These are phyloP conservation scores for Melinaea marsaeus DNA, from an alignment of 2,888 invertebrate genomes.

Conservation along the genomic window DNA sequence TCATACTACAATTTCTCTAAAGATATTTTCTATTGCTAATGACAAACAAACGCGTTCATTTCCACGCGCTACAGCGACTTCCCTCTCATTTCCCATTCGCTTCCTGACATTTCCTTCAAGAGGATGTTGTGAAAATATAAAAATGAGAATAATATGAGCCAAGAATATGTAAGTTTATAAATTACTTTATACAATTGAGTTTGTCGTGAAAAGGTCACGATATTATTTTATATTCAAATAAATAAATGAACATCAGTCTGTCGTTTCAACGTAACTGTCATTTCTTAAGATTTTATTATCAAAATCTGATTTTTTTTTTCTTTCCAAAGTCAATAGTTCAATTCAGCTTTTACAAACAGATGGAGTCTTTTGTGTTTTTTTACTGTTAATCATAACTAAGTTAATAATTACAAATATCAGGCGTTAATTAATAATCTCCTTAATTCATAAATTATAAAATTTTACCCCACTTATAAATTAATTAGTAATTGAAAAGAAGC, in stretches of 20 bases:
- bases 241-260: too few species aligned
- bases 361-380: too few species aligned
- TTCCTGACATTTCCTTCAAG: conserved; percentile 25
- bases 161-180: not conserved
- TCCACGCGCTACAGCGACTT: conserved; percentile 21
- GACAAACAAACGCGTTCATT: conserved; percentile 23
- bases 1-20: not conserved
- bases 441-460: not conserved
- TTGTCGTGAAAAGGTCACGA: too few species aligned
- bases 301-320: too few species aligned
- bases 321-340: too few species aligned
- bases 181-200: not conserved
- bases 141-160: conserved; percentile 4
- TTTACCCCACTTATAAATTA: not conserved
- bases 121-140: conserved; percentile 20
- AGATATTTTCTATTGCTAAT: conserved; percentile 2
- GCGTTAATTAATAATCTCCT: not conserved
- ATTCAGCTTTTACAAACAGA: too few species aligned
- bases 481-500: not conserved
- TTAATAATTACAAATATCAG: not conserved
- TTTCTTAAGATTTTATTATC: too few species aligned
- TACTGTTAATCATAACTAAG: not conserved
- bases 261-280: too few species aligned
- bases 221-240: too few species aligned
- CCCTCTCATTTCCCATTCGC: conserved; percentile 28